These are phyloP conservation scores for Hydrotaea cyrtoneurina DNA, from an alignment of 2,888 invertebrate genomes.

Conservation along the genomic window DNA sequence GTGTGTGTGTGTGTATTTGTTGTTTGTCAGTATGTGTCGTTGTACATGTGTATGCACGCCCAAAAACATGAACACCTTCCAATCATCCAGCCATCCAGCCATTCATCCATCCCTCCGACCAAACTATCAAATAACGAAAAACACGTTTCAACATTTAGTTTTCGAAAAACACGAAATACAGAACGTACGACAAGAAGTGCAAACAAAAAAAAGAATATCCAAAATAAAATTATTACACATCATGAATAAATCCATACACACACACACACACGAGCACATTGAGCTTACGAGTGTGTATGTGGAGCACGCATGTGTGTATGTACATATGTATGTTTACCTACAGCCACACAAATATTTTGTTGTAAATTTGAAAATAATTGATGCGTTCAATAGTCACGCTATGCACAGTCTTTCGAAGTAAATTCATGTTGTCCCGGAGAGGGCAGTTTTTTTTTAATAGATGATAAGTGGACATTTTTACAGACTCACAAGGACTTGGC, in stretches of 20 bases:
- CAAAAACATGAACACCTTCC: constrained; percentile 3
- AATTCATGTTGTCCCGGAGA: background rate
- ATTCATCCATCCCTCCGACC: background rate
- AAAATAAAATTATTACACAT: constrained; percentile 34
- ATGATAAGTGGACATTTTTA: too few relatives aligned
- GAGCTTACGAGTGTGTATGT: background rate
- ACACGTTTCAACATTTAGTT: constrained; percentile 34
- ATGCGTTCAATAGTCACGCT: constrained; percentile 40
- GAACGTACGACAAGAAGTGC: background rate
- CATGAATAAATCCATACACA: constrained; percentile 18
- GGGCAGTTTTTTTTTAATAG: too few relatives aligned
- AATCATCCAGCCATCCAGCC: background rate
- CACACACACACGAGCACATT: background rate
- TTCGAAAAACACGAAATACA: constrained; percentile 11
- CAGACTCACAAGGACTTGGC: too few relatives aligned
- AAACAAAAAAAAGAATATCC: background rate
- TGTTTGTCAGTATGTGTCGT: too few relatives aligned
- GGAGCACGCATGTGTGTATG: background rate
- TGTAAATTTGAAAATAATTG: constrained; percentile 41
- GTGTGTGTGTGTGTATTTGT: too few relatives aligned
- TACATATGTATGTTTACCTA: background rate
- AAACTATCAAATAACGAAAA: constrained; percentile 24
- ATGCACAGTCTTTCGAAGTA: constrained; percentile 1
- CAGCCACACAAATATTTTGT: constrained; percentile 21
- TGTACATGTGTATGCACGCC: background rate